phyloP scores from a whole-genome alignment of 2,113 vertebrate species.

The Cyanoderma ruficeps region DNA sequence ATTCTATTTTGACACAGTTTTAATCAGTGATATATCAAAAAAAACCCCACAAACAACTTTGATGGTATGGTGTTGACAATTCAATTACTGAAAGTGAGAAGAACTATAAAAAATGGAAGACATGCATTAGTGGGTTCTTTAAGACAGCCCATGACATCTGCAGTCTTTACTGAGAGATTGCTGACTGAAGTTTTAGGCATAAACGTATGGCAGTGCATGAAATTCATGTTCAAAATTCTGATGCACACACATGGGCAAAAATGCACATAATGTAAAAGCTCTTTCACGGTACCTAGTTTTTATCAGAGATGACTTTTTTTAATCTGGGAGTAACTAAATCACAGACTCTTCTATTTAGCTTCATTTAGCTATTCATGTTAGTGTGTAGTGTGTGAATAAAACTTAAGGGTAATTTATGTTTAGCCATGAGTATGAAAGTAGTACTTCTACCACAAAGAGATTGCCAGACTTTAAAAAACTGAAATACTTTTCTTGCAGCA shows the following conservation, averaged over 20 bases:
- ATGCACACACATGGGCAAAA: background rate
- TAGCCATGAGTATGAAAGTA: background rate
- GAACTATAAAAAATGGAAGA: background rate
- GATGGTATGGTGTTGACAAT: background rate
- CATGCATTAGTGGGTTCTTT: background rate
- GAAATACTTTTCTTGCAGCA: background rate
- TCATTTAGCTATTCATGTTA: background rate
- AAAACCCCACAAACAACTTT: rapidly evolving
- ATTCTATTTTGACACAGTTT: background rate
- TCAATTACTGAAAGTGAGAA: background rate
- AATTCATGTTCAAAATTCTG: background rate
- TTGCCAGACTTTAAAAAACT: background rate
- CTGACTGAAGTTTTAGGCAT: background rate
- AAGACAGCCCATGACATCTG: background rate
- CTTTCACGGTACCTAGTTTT: background rate
- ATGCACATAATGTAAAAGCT: background rate
- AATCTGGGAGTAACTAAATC: background rate
- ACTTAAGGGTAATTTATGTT: background rate
- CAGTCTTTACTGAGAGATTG: background rate
- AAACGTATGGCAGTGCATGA: background rate
- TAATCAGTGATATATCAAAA: background rate
- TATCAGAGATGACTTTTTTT: background rate
- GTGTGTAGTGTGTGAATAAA: background rate
- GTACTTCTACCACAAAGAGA: background rate
- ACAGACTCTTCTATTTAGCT: background rate